Base-by-base conservation (phyloP, 37 sponge, comb jelly and placozoan species). In the Haliclona indistincta region DNA sequence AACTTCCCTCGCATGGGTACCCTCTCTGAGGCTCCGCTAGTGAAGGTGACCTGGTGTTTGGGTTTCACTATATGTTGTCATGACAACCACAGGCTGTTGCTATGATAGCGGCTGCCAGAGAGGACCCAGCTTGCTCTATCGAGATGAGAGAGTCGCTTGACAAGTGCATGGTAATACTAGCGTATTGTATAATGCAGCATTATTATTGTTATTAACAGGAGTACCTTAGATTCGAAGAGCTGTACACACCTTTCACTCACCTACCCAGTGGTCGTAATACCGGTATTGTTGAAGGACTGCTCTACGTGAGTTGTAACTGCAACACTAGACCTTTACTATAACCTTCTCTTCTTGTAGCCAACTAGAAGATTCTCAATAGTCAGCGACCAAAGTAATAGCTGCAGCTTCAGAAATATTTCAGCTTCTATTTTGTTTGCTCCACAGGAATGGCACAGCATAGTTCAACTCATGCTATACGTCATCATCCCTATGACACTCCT, bases 131-230 rank as follows among this genome's bases (percentile, higher is more conserved):
- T n/a, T 58, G 47, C 36, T 74, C 82, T 39, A 42, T 25, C 10
- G 40, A 65, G 8, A 47, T 81, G 52, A 81, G 30, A 45, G 82
- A 81, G 39, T 51, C 74, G 1, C 55, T 81, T 1, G 82, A 81
- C 33, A 62, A 64, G 20, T 64, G 67, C 30, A 55, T 81, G 33
- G 82, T 81, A 26, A 54, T 67, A 56, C 15, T 44, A 3, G 11
- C 20, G 26, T 30, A 33, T 19, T 20, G 64, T 4, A 38, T 33
- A n/a, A n/a, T 37, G 23, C 20, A 30, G 7, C 36, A 37, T 17
- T 64, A 26, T 64, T 22, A 4, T 5, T 33, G 7, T 36, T 56
- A 49, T 53, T 67, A 51, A 38, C 26, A 77, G 78, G 78, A 77
- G 28, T 36, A 42, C 23, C 56, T 77, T 30, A 52, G 66, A n/a